A percentile compares a stretch with the other conserved stretches of the same genome.
Conservation (phyloP, 2,888 invertebrate species). For the Branchipolynoe longqiensis region DNA sequence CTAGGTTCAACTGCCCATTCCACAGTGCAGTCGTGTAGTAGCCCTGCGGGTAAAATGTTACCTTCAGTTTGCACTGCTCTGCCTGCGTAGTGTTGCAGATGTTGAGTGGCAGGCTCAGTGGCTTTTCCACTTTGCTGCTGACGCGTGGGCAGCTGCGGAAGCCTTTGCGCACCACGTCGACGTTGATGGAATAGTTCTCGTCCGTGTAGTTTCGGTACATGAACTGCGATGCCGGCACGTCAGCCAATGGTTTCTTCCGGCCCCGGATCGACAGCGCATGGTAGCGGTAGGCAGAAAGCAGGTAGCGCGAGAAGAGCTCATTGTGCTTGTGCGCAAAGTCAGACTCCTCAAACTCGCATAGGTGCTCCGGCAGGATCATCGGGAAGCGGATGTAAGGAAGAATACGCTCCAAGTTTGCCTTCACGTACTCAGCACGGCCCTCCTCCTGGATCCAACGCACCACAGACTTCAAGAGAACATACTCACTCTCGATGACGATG, state of each 20-base stretch:
- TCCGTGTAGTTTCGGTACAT: constrained; percentile 82
- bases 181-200: constrained; percentile 67
- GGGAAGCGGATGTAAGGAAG: constrained; percentile 93
- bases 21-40: constrained; percentile 68
- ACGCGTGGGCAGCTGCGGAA: constrained; percentile 67
- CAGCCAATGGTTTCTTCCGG: constrained; percentile 44
- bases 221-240: constrained; percentile 74
- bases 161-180: constrained; percentile 65
- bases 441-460: constrained; percentile 88
- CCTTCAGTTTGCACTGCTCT: constrained; percentile 67
- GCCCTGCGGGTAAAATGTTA: constrained; percentile 66
- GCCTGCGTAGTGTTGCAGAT: constrained; percentile 66
- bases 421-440: constrained; percentile 82
- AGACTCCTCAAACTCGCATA: constrained; percentile 91
- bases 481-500: constrained; percentile 93
- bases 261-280: constrained; percentile 80
- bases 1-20: constrained; percentile 68
- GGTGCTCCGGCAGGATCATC: constrained; percentile 95
- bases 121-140: constrained; percentile 67
- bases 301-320: constrained; percentile 79
- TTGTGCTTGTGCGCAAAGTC: constrained; percentile 87
- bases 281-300: constrained; percentile 82
- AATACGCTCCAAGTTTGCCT: constrained; percentile 81
- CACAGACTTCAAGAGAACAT: constrained; percentile 89
- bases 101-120: constrained; percentile 65